Conservation (phyloP, 1,140 invertebrate species). For the Thaumatotibia leucotreta region DNA sequence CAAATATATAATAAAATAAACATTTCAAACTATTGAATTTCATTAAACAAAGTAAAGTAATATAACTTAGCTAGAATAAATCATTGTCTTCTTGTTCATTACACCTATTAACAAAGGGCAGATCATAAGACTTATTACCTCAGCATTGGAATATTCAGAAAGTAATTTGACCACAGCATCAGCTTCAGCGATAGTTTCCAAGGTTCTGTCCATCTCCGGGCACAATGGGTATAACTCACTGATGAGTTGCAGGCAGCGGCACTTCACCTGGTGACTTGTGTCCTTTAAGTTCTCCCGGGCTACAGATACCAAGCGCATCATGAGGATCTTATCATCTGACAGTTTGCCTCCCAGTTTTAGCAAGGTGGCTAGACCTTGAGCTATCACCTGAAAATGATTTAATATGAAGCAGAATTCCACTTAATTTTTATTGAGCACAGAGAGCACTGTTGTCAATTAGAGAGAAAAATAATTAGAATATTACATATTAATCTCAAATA, state of each 20-base stretch:
- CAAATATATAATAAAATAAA: no score
- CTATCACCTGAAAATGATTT: conserved; percentile 68
- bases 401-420: no score
- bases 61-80: no score
- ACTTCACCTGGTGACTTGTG: conserved; percentile 86
- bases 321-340: conserved; percentile 68
- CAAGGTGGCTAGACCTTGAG: conserved; percentile 84
- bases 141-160: conserved; percentile 88
- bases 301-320: conserved; percentile 74
- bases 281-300: conserved; percentile 83
- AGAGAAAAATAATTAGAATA: no score
- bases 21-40: no score
- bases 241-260: conserved; percentile 86
- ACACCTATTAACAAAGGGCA: no score
- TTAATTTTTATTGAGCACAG: no score
- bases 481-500: no score
- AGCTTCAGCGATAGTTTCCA: conserved; percentile 72
- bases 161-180: conserved; percentile 82
- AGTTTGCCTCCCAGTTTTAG: conserved; percentile 80
- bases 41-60: no score
- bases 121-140: conserved; percentile 44
- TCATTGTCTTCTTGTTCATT: no score
- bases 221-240: conserved; percentile 78
- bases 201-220: conserved; percentile 61
- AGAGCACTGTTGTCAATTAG: no score